Evolutionary conservation across 2,113 vertebrate species (phyloP), one percentile per base, ranked within the genome.

Genomic region (Corythornis cristatus): DNA sequence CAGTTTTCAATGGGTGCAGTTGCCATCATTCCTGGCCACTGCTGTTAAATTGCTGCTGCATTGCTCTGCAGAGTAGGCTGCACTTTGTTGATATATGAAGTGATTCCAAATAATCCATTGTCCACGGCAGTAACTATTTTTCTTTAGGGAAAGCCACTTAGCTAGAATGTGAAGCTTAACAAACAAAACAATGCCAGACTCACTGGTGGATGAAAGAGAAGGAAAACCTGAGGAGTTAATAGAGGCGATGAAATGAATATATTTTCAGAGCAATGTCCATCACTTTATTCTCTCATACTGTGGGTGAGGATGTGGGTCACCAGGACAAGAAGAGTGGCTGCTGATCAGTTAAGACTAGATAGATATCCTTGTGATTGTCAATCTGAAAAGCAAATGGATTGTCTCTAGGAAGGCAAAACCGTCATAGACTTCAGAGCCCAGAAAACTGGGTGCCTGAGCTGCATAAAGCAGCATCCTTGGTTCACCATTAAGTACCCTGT

Each of bases 31-130:
- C 74, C 62, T 75, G 58, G n/a, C 33, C 15, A 17, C 53, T 78
- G 86, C 76, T 92, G 40, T 77, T 86, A 67, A 86, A 81, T 46
- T 74, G 35, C 87, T 93, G 82, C 74, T 75, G 85, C 61, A 46
- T 87, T 93, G 84, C 66, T 67, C 82, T 84, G 35, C 67, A 65
- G 78, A 87, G 71, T 45, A 57, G 19, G 35, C 71, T 87, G 58
- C 54, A 42, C 15, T 89, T 89, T 31, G 80, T 28, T 72, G 71
- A 65, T 82, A 33, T 19, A 79, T 65, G 81, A 68, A 87, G 62
- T 18, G 87, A 85, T 85, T 95, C 61, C 84, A 85, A 72, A 91
- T 26, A 68, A 92, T 85, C 78, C 58, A 4, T 62, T 93, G 86
- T 72, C 56, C 29, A 12, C 1, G 4, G 68, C 83, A 90, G 50